Conservation (phyloP, 2,888 invertebrate species). For the Apeira syringaria region DNA sequence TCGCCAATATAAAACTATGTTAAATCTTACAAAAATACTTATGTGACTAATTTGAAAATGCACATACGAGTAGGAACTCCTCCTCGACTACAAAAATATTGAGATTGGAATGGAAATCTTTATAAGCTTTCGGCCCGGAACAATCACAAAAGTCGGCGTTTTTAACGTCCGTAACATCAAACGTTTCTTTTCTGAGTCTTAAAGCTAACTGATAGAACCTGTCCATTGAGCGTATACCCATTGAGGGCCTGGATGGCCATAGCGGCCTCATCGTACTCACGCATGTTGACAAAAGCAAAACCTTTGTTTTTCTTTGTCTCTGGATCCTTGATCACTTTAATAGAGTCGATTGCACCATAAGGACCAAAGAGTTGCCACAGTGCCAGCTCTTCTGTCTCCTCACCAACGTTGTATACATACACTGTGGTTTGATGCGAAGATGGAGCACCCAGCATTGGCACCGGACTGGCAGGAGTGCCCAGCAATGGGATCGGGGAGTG, state of each 20-base stretch:
- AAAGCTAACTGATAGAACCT: conserved; percentile 83
- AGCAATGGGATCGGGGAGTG: conserved; percentile 72
- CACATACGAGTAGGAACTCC: conserved; percentile 75
- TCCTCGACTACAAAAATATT: conserved; percentile 83
- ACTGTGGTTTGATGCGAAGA: conserved; percentile 77
- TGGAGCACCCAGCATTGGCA: conserved; percentile 66
- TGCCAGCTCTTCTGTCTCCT: conserved; percentile 79
- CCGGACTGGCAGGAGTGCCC: conserved; percentile 73
- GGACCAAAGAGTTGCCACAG: conserved; percentile 81
- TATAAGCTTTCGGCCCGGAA: conserved; percentile 75
- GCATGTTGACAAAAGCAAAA: conserved; percentile 81
- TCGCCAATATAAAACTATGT: conserved; percentile 79
- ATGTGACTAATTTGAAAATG: conserved; percentile 80
- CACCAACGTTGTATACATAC: conserved; percentile 81
- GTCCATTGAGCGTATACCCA: conserved; percentile 81
- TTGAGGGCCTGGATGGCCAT: conserved; percentile 82
- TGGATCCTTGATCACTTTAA: conserved; percentile 81
- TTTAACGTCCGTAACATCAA: conserved; percentile 70
- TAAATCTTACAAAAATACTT: conserved; percentile 84
- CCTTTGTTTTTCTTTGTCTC: conserved; percentile 83
- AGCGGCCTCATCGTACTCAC: conserved; percentile 80
- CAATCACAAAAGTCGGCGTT: conserved; percentile 72
- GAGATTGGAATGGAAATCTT: conserved; percentile 81
- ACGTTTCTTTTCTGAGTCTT: conserved; percentile 81
- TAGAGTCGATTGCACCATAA: conserved; percentile 80